A percentile compares a stretch with the other conserved stretches of the same genome.
Conservation (phyloP, 1,140 invertebrate genomes). For the Cotesia chilonis region DNA sequence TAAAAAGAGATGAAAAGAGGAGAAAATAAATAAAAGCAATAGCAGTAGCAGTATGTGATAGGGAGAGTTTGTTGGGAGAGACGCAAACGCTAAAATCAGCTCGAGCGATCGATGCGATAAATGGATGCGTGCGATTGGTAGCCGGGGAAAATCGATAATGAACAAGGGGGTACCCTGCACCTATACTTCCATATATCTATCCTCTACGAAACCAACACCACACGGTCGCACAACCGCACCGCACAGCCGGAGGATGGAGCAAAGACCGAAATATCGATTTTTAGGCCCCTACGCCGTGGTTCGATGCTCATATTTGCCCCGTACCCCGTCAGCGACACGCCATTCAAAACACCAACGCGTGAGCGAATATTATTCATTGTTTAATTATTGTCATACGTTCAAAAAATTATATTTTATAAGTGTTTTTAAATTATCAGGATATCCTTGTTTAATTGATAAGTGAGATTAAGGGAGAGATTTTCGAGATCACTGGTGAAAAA, state of each 20-base stretch:
- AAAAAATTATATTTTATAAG: neutral
- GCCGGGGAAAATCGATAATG: slow-evolving; percentile 62
- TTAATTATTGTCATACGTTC: neutral
- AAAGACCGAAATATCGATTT: slow-evolving; percentile 68
- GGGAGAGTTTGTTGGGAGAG: slow-evolving; percentile 32
- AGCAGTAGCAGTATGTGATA: slow-evolving; percentile 22
- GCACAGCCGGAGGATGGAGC: slow-evolving; percentile 58
- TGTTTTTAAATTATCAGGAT: neutral
- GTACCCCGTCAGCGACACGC: slow-evolving; percentile 53
- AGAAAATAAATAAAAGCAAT: slow-evolving; percentile 13
- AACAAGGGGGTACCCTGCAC: slow-evolving; percentile 57
- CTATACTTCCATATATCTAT: slow-evolving; percentile 31
- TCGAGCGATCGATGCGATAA: slow-evolving; percentile 66
- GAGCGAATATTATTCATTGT: slow-evolving; percentile 30
- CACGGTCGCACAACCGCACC: slow-evolving; percentile 32
- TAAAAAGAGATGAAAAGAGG: neutral
- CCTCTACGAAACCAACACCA: slow-evolving; percentile 32
- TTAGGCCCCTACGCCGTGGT: slow-evolving; percentile 64
- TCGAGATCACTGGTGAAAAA: neutral
- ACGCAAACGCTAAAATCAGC: slow-evolving; percentile 63
- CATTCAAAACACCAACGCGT: slow-evolving; percentile 52
- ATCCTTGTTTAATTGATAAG: neutral
- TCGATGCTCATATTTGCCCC: slow-evolving; percentile 64
- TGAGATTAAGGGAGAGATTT: slow-evolving; percentile 3
- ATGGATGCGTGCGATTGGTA: slow-evolving; percentile 68